Percentiles rank a stretch among this genome's conserved stretches.
These are phyloP conservation scores for Zaprionus ornatus DNA, from an alignment of 1,140 invertebrate genomes.

Conservation along the genomic window DNA sequence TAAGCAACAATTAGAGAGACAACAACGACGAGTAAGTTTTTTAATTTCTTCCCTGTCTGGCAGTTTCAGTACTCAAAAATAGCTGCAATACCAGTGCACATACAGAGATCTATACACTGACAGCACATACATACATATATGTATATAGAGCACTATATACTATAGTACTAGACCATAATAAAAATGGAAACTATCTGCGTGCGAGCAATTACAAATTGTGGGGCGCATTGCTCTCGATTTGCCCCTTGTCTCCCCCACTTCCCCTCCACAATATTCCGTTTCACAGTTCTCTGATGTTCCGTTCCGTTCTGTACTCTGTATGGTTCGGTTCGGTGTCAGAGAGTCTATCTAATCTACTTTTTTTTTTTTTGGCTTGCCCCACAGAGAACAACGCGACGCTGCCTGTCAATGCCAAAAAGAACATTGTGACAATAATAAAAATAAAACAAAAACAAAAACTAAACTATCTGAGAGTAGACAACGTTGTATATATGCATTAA, in stretches of 20 bases:
- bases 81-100: constrained; percentile 10
- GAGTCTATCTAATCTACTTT: constrained; percentile 68
- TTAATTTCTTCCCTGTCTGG: constrained; percentile 1
- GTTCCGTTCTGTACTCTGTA: constrained; percentile 9
- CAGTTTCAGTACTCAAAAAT: constrained; percentile 25
- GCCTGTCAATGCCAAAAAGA: constrained; percentile 65
- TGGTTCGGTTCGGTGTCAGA: constrained; percentile 15
- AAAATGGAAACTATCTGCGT: constrained; percentile 42
- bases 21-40: constrained; percentile 2
- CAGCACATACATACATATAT: background rate
- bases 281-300: background rate
- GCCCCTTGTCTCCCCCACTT: background rate
- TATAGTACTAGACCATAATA: constrained; percentile 23
- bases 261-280: background rate
- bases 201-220: constrained; percentile 42
- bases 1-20: constrained; percentile 10
- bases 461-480: constrained; percentile 5
- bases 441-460: constrained; percentile 26
- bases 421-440: constrained; percentile 35
- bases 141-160: background rate
- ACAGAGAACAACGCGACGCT: constrained; percentile 30
- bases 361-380: constrained; percentile 59
- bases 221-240: constrained; percentile 30
- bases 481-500: constrained; percentile 24
- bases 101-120: background rate